Conservation (phyloP, 2,113 vertebrate species). For the Vanacampus margaritifer region DNA sequence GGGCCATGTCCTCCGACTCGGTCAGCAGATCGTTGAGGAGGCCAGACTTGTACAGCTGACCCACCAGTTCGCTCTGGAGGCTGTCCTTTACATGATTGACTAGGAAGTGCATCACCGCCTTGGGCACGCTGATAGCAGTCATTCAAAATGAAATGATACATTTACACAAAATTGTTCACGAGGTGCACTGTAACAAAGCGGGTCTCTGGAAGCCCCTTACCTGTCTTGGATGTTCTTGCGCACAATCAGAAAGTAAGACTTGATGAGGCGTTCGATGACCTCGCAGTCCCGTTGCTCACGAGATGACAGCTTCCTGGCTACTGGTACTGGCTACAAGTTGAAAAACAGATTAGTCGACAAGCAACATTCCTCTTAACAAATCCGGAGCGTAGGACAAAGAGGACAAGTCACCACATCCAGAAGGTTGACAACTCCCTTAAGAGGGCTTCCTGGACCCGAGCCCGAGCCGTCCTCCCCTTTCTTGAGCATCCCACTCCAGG, state of each 20-base stretch:
- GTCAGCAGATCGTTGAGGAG: slow-evolving; percentile 93
- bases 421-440: slow-evolving; percentile 89
- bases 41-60: slow-evolving; percentile 93
- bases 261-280: slow-evolving; percentile 98
- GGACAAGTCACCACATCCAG: slow-evolving; percentile 85
- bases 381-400: too few species aligned
- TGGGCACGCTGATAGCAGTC: slow-evolving; percentile 94
- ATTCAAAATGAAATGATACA: neutral
- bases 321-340: slow-evolving; percentile 84
- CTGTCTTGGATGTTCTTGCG: slow-evolving; percentile 99
- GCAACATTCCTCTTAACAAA: neutral
- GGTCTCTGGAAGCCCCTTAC: slow-evolving; percentile 51
- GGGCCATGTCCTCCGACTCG: slow-evolving; percentile 98
- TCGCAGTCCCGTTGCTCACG: slow-evolving; percentile 97
- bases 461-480: slow-evolving; percentile 84
- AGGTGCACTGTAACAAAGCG: neutral
- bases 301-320: slow-evolving; percentile 93
- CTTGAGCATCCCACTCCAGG: slow-evolving; percentile 96
- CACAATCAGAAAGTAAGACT: slow-evolving; percentile 98
- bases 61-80: slow-evolving; percentile 96
- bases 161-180: neutral
- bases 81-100: slow-evolving; percentile 98
- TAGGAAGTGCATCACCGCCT: slow-evolving; percentile 99
- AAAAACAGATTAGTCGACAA: neutral
- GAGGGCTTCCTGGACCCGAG: slow-evolving; percentile 85